Percentiles rank a stretch among this genome's conserved stretches.
Evolutionary conservation across 2,113 vertebrate species (phyloP).

Genomic region (Platysternon megacephalum): DNA sequence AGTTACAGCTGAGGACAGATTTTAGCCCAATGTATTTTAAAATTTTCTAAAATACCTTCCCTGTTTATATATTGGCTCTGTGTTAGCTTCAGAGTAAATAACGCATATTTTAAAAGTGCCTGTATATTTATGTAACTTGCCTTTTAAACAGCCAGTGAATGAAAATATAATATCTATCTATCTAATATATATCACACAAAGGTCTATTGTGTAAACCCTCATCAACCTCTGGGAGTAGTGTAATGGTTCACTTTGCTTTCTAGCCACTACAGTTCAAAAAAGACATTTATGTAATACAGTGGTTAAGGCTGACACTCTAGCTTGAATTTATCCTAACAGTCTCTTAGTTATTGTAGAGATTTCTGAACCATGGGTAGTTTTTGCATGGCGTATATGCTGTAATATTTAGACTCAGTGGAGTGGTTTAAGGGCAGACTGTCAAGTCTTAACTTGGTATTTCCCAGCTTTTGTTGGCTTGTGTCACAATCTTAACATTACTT

Average conservation of each 20-base stretch:
- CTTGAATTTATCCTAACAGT: not conserved
- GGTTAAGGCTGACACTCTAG: not conserved
- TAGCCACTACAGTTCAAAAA: not conserved
- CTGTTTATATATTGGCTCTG: accelerated
- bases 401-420: not conserved
- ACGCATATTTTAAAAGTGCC: accelerated
- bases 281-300: not conserved
- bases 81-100: not conserved
- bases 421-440: not conserved
- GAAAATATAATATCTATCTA: accelerated
- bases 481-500: constrained; percentile 63
- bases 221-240: not conserved
- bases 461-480: constrained; percentile 34
- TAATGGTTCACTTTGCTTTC: not conserved
- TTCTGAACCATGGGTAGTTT: not conserved
- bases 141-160: accelerated
- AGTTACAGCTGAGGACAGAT: not conserved
- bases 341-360: not conserved
- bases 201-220: not conserved
- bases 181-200: accelerated
- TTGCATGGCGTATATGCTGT: accelerated
- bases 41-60: not conserved
- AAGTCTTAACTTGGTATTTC: not conserved
- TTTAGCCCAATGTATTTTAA: accelerated
- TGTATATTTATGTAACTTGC: accelerated